A percentile compares a stretch with the other conserved stretches of the same genome.
phyloP scores from a whole-genome alignment of 1,140 invertebrate species.

The Leptonema lineaticorne region DNA sequence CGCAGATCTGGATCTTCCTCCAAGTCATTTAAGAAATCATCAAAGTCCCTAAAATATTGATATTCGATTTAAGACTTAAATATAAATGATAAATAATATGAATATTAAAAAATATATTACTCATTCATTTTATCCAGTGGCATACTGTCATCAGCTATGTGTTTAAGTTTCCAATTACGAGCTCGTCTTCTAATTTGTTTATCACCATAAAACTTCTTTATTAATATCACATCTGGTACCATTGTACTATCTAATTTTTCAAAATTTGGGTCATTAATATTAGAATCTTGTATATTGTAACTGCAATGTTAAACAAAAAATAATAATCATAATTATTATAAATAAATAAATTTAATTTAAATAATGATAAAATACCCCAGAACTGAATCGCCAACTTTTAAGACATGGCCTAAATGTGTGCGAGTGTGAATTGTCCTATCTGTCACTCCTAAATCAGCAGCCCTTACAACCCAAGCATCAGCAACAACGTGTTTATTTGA shows the following conservation, averaged over 20 bases:
- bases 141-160: slow-evolving; percentile 71
- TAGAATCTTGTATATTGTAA: slow-evolving; percentile 85
- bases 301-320: slow-evolving; percentile 52
- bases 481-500: slow-evolving; percentile 87
- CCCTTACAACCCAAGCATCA: slow-evolving; percentile 91
- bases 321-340: no score
- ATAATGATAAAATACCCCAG: slow-evolving; percentile 65
- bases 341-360: no score
- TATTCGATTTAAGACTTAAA: slow-evolving; percentile 17
- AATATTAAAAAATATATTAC: slow-evolving; percentile 53
- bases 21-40: slow-evolving; percentile 95
- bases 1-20: slow-evolving; percentile 91
- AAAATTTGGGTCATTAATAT: slow-evolving; percentile 86
- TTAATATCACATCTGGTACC: slow-evolving; percentile 88
- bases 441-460: slow-evolving; percentile 83
- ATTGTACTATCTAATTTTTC: slow-evolving; percentile 75
- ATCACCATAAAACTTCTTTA: slow-evolving; percentile 90
- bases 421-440: slow-evolving; percentile 82
- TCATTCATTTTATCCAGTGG: slow-evolving; percentile 68
- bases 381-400: slow-evolving; percentile 91
- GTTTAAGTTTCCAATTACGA: slow-evolving; percentile 92
- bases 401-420: slow-evolving; percentile 92
- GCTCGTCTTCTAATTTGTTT: slow-evolving; percentile 66
- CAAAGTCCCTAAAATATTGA: slow-evolving; percentile 74
- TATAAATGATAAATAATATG: neutral